Conservation (phyloP, 1,140 invertebrate species). For the Diachasmimorpha longicaudata region DNA sequence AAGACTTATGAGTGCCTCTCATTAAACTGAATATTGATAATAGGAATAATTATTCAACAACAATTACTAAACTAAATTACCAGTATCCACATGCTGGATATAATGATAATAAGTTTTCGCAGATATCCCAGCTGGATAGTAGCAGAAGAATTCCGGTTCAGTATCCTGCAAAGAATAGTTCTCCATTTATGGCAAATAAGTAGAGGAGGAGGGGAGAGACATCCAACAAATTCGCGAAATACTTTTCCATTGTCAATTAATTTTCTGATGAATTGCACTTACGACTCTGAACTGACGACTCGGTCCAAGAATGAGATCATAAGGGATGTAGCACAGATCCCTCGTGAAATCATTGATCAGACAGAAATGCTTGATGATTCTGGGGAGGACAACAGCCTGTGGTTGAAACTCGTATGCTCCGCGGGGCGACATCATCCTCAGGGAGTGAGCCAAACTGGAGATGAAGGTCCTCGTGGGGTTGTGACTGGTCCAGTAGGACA, state of each 20-base stretch:
- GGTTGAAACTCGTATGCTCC: not conserved
- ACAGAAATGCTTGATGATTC: not conserved
- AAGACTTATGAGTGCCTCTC: too few species aligned
- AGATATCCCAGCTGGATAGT: slow-evolving; percentile 1
- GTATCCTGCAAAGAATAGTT: not conserved
- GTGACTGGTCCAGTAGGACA: not conserved
- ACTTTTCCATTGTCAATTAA: too few species aligned
- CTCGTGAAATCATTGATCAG: not conserved
- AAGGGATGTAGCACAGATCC: not conserved
- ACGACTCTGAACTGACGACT: not conserved
- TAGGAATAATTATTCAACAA: not conserved
- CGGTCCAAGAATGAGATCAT: not conserved
- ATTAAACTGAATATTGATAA: too few species aligned
- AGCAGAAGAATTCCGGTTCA: not conserved
- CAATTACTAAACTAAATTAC: not conserved
- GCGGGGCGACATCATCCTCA: not conserved
- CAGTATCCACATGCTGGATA: not conserved
- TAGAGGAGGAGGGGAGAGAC: too few species aligned
- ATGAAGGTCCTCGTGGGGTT: not conserved
- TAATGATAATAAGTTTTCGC: not conserved
- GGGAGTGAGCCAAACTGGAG: not conserved
- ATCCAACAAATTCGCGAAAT: too few species aligned
- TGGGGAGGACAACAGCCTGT: not conserved
- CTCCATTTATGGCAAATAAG: not conserved
- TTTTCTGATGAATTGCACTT: too few species aligned